Evolutionary conservation across 2,888 invertebrate species (phyloP), one percentile per base, ranked within the genome.

Genomic region (Cryptus armator): DNA sequence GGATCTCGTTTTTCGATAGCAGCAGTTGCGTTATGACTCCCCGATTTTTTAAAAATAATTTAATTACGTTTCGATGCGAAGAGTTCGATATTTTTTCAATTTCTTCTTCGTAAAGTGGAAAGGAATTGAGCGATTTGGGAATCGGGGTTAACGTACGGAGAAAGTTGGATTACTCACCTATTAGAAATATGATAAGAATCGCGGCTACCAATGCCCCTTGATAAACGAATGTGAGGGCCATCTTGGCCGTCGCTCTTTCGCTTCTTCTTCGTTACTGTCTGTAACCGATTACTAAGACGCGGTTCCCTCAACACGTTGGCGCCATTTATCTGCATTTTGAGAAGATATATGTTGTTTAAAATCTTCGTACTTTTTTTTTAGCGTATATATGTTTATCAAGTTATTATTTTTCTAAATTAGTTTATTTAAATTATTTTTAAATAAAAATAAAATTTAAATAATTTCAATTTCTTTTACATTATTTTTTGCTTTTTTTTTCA

Each of bases 111-210:
- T 12, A 32, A 62, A 3, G n/a, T 7, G 9, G 62, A 43, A n/a
- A 43, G n/a, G 4, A 9, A 72, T 29, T 19, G 44, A 51, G 16
- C 46, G 64, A 16, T 71, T 56, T n/a, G 37, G 1, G 37, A 10
- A 12, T 32, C 48, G n/a, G 68, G 37, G 62, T 53, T 46, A 44
- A 70, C 43, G n/a, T 56, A 59, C 14, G 29, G 66, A 78, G 37
- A 66, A 78, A 81, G 59, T 80, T 9, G 10, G 37, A 19, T 16
- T 24, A 89, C 89, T 84, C 88, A 90, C 90, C 89, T 85, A 88
- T 74, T 70, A 84, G 84, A 53, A 88, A 82, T 53, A 80, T 83
- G 75, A 87, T 72, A 70, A 88, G 77, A 76, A 90, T 83, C 9
- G 89, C 77, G 86, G 85, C 86, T 74, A 86, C 79, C 16, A 87